A percentile compares a stretch with the other conserved stretches of the same genome.
These are phyloP conservation scores for Hiodon tergisus DNA, from an alignment of 2,113 vertebrate species.

Conservation along the genomic window DNA sequence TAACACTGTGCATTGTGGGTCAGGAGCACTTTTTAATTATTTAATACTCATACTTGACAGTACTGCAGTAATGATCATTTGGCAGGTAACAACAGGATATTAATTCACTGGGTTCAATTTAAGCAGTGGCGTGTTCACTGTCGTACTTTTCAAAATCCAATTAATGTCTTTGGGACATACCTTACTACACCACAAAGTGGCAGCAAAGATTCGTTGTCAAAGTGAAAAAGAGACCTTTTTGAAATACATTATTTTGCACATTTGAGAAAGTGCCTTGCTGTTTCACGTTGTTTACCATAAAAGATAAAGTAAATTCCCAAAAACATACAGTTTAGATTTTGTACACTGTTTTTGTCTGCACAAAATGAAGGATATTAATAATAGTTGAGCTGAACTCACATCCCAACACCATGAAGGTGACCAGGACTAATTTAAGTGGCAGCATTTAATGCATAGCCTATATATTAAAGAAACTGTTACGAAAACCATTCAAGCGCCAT, in stretches of 20 bases:
- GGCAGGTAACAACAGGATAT: background rate
- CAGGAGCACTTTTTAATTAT: background rate
- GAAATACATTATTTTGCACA: background rate
- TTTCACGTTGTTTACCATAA: too few relatives aligned
- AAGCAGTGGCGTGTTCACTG: background rate
- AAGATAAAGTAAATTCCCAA: background rate
- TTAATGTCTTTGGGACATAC: background rate
- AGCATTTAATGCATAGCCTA: constrained; percentile 2
- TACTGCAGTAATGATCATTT: constrained; percentile 11
- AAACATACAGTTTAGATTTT: background rate
- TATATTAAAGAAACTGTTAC: background rate
- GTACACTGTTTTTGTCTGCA: too few relatives aligned
- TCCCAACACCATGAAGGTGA: background rate
- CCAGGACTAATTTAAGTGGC: background rate
- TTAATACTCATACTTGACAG: background rate
- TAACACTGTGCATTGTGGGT: background rate
- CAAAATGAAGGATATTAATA: too few relatives aligned
- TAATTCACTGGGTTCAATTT: background rate
- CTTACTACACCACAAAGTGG: constrained; percentile 13
- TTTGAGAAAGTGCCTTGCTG: background rate
- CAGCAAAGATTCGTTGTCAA: background rate
- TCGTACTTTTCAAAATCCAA: background rate
- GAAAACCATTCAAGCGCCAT: constrained; percentile 5
- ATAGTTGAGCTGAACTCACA: too few relatives aligned
- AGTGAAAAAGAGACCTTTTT: background rate